Percentiles rank a stretch among this genome's conserved stretches.
These are phyloP conservation scores for Epinotia demarniana DNA, from an alignment of 2,888 invertebrate genomes.

Conservation along the genomic window DNA sequence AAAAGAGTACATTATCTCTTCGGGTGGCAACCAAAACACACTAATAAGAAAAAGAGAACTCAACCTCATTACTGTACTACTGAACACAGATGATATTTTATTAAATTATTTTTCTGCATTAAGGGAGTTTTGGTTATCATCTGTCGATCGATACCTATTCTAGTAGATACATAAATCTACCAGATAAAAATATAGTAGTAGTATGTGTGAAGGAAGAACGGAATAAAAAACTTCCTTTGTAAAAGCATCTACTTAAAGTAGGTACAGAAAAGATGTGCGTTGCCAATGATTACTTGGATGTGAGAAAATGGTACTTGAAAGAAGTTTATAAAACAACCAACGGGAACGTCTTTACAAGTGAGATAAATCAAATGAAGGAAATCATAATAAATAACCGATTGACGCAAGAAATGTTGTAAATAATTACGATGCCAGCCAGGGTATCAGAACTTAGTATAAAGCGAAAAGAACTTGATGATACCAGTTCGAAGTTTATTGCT, in stretches of 20 bases:
- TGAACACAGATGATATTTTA: no score
- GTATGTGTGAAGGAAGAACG: no score
- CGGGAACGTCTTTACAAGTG: not conserved
- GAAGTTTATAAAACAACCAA: slow-evolving; percentile 4
- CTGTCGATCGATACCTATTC: no score
- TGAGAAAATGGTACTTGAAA: not conserved
- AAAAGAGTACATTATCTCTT: not conserved
- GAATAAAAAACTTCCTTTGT: not conserved
- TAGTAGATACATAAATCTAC: not conserved
- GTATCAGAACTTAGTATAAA: slow-evolving; percentile 5
- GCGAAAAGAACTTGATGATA: not conserved
- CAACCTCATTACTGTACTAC: no score
- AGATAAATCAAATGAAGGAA: slow-evolving; percentile 8
- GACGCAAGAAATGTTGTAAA: slow-evolving; percentile 16
- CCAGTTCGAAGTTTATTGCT: slow-evolving; percentile 1
- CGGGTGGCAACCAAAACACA: no score
- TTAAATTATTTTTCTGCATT: no score
- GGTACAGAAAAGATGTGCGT: not conserved
- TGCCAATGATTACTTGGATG: no score
- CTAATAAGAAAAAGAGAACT: no score
- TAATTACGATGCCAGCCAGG: slow-evolving; percentile 6
- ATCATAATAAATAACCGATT: slow-evolving; percentile 10
- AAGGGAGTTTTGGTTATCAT: no score
- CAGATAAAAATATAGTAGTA: not conserved
- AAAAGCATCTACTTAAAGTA: not conserved